Conservation (phyloP, 2,888 invertebrate genomes). For the Tenodera sinensis region DNA sequence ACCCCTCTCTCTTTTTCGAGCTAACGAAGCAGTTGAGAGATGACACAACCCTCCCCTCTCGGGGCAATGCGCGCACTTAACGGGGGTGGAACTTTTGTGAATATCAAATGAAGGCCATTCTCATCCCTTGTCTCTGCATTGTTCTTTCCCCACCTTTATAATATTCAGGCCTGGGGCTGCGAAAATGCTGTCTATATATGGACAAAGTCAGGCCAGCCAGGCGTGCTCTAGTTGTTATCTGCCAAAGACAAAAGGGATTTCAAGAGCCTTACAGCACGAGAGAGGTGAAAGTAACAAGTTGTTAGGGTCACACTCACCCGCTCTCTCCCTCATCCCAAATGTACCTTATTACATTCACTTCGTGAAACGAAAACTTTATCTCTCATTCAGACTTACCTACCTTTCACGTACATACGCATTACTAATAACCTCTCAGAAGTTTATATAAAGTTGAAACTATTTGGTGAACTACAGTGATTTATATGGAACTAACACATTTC, state of each 20-base stretch:
- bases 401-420: too few species aligned
- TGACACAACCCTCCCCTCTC: conserved; percentile 6
- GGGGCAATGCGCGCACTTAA: conserved; percentile 14
- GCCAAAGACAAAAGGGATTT: not conserved
- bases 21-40: conserved; percentile 17
- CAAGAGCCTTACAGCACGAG: not conserved
- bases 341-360: not conserved
- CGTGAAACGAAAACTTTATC: too few species aligned
- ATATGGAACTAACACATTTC: too few species aligned
- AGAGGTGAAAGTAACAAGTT: conserved; percentile 14
- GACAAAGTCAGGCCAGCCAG: not conserved
- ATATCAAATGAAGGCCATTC: conserved; percentile 15
- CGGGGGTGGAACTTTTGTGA: conserved; percentile 13
- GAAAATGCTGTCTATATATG: conserved; percentile 2
- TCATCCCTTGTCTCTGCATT: conserved; percentile 6
- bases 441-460: too few species aligned
- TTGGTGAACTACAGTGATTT: too few species aligned
- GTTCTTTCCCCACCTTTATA: conserved; percentile 14
- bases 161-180: conserved; percentile 8
- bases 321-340: not conserved
- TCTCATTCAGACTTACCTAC: too few species aligned
- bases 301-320: not conserved
- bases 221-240: not conserved
- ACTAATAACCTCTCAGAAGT: too few species aligned
- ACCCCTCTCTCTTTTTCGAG: not conserved